Percentiles rank a stretch among this genome's conserved stretches.
phyloP scores from a whole-genome alignment of 1,140 invertebrate genomes.

The Helicoverpa zea region DNA sequence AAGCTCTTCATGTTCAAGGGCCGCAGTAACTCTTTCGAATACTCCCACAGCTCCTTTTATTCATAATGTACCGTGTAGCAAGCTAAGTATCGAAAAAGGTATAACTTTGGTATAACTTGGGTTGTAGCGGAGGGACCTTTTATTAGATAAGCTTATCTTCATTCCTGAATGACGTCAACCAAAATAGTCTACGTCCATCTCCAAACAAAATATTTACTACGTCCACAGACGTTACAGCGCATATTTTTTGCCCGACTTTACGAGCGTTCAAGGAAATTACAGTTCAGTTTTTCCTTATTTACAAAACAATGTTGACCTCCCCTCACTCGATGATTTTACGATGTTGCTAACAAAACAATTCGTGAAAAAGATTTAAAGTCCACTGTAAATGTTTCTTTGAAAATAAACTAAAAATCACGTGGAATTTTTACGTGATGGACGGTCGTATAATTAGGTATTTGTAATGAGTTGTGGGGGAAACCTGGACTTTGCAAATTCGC shows the following conservation, averaged over 20 bases:
- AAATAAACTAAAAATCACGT: neutral
- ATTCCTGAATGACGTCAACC: too few relatives aligned
- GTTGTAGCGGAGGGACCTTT: too few relatives aligned
- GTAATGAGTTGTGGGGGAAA: neutral
- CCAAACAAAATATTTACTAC: neutral
- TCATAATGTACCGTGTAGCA: too few relatives aligned
- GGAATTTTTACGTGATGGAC: neutral
- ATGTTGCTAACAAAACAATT: neutral
- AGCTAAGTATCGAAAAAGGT: too few relatives aligned
- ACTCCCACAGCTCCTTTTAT: too few relatives aligned
- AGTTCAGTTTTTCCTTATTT: slow-evolving; percentile 21
- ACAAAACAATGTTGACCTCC: slow-evolving; percentile 23
- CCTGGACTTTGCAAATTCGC: too few relatives aligned
- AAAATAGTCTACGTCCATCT: neutral
- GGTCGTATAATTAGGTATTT: too few relatives aligned
- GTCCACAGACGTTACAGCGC: neutral
- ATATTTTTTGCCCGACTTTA: slow-evolving; percentile 2
- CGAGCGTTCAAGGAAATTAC: slow-evolving; percentile 11
- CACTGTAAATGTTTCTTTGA: neutral
- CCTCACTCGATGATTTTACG: neutral
- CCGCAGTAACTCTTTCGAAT: too few relatives aligned
- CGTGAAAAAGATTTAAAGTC: neutral
- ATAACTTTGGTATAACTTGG: too few relatives aligned
- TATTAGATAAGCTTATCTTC: too few relatives aligned
- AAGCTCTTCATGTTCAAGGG: too few relatives aligned